Conservation (phyloP, 23 tunicate genomes). For the Corella eumyota region DNA sequence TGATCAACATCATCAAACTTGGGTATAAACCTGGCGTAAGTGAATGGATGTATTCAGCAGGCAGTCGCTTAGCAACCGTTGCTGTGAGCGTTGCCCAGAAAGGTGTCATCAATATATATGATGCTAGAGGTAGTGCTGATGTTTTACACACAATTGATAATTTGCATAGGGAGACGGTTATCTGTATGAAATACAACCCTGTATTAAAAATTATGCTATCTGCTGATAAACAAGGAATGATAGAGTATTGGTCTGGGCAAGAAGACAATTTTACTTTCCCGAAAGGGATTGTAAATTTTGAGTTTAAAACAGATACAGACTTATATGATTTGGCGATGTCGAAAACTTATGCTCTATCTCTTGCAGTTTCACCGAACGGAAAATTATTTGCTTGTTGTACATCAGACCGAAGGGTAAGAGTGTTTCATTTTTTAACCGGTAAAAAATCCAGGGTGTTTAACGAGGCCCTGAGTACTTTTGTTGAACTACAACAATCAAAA, state of each 20-base stretch:
- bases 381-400: slow-evolving; percentile 44
- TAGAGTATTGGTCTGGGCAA: slow-evolving; percentile 89
- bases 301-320: slow-evolving; percentile 87
- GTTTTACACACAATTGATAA: slow-evolving; percentile 23
- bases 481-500: slow-evolving; percentile 57
- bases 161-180: slow-evolving; percentile 32
- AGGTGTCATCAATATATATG: slow-evolving; percentile 58
- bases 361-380: slow-evolving; percentile 62
- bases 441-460: slow-evolving; percentile 75
- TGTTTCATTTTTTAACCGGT: slow-evolving; percentile 76
- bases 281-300: slow-evolving; percentile 33
- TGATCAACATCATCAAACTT: slow-evolving; percentile 55
- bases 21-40: slow-evolving; percentile 39
- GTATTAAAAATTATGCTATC: slow-evolving; percentile 50
- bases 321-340: slow-evolving; percentile 67
- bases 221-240: slow-evolving; percentile 76
- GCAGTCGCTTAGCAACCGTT: slow-evolving; percentile 30
- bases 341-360: slow-evolving; percentile 55
- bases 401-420: slow-evolving; percentile 42
- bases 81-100: slow-evolving; percentile 61
- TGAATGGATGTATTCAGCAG: slow-evolving; percentile 85
- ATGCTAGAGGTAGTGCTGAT: slow-evolving; percentile 58
- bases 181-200: slow-evolving; percentile 42
- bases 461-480: slow-evolving; percentile 55
- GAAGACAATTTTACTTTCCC: slow-evolving; percentile 62